Percentiles rank a stretch among this genome's conserved stretches.
Evolutionary conservation across 2,113 vertebrate species (phyloP).

Genomic region (Halcyon malimbica): DNA sequence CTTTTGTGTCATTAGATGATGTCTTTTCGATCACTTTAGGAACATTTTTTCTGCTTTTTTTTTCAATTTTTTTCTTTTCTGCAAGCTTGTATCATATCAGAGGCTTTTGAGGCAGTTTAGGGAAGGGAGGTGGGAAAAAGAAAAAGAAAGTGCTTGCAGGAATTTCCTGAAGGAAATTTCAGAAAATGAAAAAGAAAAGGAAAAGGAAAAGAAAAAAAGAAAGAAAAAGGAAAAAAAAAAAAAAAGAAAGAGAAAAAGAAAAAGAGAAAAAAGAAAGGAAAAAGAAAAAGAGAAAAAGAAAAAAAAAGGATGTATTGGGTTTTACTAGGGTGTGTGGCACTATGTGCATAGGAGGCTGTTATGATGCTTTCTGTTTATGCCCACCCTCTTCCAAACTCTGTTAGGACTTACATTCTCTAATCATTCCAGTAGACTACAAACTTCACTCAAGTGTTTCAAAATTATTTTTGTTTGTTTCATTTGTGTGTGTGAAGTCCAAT

Average conservation of each 20-base stretch:
- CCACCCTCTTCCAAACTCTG: background rate
- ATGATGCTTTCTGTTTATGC: background rate
- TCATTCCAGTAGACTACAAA: background rate
- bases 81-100: background rate
- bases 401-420: background rate
- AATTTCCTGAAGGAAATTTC: slow-evolving; percentile 18
- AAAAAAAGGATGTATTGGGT: background rate
- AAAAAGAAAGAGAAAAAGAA: background rate
- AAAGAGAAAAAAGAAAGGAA: too few relatives aligned
- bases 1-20: background rate
- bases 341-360: rapidly evolving
- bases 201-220: background rate
- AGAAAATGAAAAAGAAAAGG: background rate
- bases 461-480: slow-evolving; percentile 53
- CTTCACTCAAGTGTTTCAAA: slow-evolving; percentile 14
- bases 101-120: background rate
- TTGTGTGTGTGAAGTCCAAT: slow-evolving; percentile 37
- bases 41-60: background rate
- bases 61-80: background rate
- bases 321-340: background rate
- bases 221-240: background rate
- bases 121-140: background rate
- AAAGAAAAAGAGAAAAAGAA: background rate
- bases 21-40: background rate
- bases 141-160: background rate